phyloP scores from a whole-genome alignment of 2,113 vertebrate genomes.

The Microtus pennsylvanicus region DNA sequence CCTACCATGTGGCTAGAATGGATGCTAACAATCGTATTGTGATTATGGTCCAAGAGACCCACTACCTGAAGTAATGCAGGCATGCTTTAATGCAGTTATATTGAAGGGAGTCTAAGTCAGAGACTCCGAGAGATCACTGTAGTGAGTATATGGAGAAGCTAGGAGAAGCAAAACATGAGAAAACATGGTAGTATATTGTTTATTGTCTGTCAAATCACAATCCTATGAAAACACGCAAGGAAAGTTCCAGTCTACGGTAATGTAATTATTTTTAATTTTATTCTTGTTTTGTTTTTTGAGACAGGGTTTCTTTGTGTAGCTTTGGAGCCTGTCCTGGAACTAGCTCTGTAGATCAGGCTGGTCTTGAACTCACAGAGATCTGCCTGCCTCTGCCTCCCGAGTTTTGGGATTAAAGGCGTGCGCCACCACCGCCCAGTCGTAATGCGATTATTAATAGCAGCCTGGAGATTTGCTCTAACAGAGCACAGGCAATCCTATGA shows the following conservation, averaged over 20 bases:
- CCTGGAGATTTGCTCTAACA: conserved; percentile 27
- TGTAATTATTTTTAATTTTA: background rate
- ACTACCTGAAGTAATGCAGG: background rate
- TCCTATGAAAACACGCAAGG: background rate
- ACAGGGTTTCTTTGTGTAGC: too few species aligned
- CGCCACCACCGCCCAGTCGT: background rate
- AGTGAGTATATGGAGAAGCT: conserved; percentile 15
- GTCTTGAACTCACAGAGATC: too few species aligned
- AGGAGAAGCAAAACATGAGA: conserved; percentile 37
- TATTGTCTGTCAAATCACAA: background rate
- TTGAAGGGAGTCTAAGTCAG: background rate
- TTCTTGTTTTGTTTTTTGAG: too few species aligned
- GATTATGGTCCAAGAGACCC: background rate
- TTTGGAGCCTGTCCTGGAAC: too few species aligned
- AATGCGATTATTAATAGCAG: background rate
- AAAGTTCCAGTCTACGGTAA: background rate
- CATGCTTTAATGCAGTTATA: background rate
- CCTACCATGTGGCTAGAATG: background rate
- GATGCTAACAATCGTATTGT: background rate
- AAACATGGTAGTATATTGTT: background rate
- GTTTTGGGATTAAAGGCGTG: too few species aligned
- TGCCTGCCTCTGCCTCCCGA: too few species aligned
- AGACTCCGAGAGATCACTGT: conserved; percentile 10
- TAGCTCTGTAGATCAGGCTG: too few species aligned
- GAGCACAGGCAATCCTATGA: background rate